Evolutionary conservation across 2,797 vertebrate species (phyloP), one percentile per base, ranked within the genome.

Genomic region (Enteromius thamalakanensis): DNA sequence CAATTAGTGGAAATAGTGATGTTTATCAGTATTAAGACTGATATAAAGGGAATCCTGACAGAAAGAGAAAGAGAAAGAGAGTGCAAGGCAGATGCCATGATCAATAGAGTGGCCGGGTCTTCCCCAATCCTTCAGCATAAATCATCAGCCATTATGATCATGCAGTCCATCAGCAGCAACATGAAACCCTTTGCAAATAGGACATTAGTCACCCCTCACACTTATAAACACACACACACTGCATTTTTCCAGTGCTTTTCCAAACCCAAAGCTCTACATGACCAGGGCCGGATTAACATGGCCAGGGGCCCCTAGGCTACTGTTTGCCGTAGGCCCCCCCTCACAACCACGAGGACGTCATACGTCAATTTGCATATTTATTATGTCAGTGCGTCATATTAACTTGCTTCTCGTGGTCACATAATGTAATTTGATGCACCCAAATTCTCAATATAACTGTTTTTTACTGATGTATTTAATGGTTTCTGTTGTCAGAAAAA

Each of bases 71-170:
- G 19, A 26, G 75, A 34, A 11, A 47, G 19, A 55, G 45, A 80
- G 58, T 4, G 19, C 17, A 60, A 8, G 34, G 34, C 82, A 76
- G 60, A 85, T 79, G 72, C 85, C 87, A 90, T 93, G 93, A 95
- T 94, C 93, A 89, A 94, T 94, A 93, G 87, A 79, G 80, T 81
- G 74, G 91, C 92, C 92, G 91, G 91, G 92, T 77, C 81, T 89
- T 86, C 85, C 91, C 87, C 68, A 65, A 84, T 91, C 88, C 88
- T 91, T 92, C 92, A 92, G 89, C 23, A 88, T 93, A 93, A 93
- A 94, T 94, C 93, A 91, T 86, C 89, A 89, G 87, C 88, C 88
- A 91, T 92, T 92, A 94, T 92, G 89, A 92, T 89, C 65, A 81
- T 82, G 79, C 79, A 81, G 86, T 86, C 86, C 85, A 88, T 86